Evolutionary conservation across 1,140 invertebrate genomes (phyloP).

Genomic region (Mycetomoellerius zeteki): DNA sequence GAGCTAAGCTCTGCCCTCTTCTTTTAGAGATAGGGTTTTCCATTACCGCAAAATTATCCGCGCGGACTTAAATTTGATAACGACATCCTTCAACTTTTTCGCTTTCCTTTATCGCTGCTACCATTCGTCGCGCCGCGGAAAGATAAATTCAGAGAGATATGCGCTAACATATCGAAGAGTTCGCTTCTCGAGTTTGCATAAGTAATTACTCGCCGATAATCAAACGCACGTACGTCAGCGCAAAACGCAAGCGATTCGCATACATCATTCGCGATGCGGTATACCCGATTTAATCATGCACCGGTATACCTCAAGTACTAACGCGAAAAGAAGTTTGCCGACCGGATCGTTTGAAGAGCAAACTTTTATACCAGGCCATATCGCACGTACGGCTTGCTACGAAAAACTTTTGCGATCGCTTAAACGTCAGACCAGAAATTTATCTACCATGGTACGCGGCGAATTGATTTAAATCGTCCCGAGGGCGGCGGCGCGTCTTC

Average conservation of each 20-base stretch:
- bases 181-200: conserved; percentile 19
- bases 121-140: background rate
- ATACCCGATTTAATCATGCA: conserved; percentile 31
- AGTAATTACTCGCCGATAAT: conserved; percentile 55
- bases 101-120: background rate
- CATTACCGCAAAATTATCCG: conserved; percentile 71
- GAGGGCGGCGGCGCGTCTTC: conserved; percentile 17
- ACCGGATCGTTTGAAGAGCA: conserved; percentile 54
- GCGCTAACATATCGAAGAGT: conserved; percentile 8
- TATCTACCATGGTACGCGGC: conserved; percentile 42
- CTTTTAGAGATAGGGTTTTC: conserved; percentile 57
- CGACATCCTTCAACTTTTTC: conserved; percentile 56
- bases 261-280: conserved; percentile 38
- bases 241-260: conserved; percentile 20
- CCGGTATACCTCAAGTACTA: background rate
- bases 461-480: conserved; percentile 64
- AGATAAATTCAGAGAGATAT: conserved; percentile 11
- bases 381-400: conserved; percentile 44
- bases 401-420: conserved; percentile 54
- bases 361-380: conserved; percentile 55
- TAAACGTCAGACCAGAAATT: conserved; percentile 44
- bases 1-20: conserved; percentile 62
- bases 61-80: conserved; percentile 57
- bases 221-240: conserved; percentile 44
- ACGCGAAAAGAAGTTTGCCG: conserved; percentile 51